Percentiles rank a stretch among this genome's conserved stretches.
phyloP scores from a whole-genome alignment of 2,113 vertebrate species.

The Mesocricetus auratus region DNA sequence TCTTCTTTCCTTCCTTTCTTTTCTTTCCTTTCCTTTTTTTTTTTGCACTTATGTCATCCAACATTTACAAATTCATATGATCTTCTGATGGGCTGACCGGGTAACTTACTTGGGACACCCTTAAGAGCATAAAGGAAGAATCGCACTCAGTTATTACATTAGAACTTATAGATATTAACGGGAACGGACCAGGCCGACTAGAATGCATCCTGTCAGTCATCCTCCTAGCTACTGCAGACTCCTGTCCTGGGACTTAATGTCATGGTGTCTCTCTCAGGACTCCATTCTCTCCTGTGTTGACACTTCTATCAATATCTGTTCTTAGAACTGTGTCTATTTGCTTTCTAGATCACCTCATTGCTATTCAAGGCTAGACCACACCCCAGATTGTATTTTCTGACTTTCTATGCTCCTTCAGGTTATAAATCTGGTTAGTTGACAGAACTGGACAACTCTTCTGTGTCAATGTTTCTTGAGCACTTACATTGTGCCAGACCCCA shows the following conservation, averaged over 20 bases:
- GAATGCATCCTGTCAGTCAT: not conserved
- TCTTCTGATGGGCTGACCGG: not conserved
- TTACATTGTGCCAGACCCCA: constrained; percentile 7
- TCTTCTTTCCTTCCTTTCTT: not conserved
- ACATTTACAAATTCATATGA: constrained; percentile 11
- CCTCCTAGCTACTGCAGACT: not conserved
- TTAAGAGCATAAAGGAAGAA: not conserved
- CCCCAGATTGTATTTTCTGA: constrained; percentile 25
- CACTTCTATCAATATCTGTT: not conserved
- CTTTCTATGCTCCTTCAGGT: constrained; percentile 10
- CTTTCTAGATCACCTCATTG: constrained; percentile 38
- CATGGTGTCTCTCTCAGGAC: not conserved
- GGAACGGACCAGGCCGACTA: not conserved
- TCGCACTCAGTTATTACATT: not conserved
- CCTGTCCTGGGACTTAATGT: not conserved
- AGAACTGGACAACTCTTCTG: not conserved
- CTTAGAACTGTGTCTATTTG: constrained; percentile 20
- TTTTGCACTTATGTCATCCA: not conserved
- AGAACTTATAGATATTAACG: not conserved
- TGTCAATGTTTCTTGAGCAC: not conserved
- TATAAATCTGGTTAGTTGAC: not conserved
- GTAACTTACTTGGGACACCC: constrained; percentile 23
- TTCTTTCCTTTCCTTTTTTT: not conserved
- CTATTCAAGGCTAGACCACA: not conserved
- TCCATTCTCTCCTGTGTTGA: not conserved